Base-by-base conservation (phyloP, 2,797 vertebrate species). In the Furcifer pardalis region DNA sequence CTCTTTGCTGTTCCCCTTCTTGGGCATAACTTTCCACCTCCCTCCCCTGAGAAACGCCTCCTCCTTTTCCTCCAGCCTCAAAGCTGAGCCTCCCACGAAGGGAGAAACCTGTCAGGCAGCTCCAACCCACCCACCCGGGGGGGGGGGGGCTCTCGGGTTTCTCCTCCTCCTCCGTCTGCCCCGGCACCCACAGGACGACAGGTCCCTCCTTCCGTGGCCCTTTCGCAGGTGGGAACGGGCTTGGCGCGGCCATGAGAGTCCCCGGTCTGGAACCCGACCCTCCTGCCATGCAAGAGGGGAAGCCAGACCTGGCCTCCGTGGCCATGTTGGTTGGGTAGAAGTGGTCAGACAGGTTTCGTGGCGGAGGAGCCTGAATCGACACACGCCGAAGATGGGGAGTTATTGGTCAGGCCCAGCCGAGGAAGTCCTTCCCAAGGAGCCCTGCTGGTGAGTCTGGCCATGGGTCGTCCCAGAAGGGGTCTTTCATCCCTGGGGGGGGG, bases 321-420 rank as follows among this genome's bases (percentile, higher is more conserved):
- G 95, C 94, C 94, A 95, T 95, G 94, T 92, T 94, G 92, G 93
- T 94, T 71, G 82, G 32, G 84, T 86, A 86, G 89, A 95, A 89
- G 94, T 93, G 59, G 93, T 92, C 85, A 85, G 92, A 88, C 95
- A 17, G 93, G 94, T 94, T 92, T 66, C 5, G 93, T 90, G 81
- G 92, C 91, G 87, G 90, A 95, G 93, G 92, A 87, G 91, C 93
- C 93, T 91, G 88, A 71, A 92, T 95, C 91, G 91, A 87, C 91
- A 19, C 2, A 23, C 88, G 71, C 40, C 62, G 93, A 95, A 94
- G 93, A 96, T 96, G 96, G 96, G 96, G 92, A 95, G 94, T 94
- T 96, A 96, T 86, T 93, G 95, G 93, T 96, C 96, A 81, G 85
- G 94, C 82, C 92, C 95, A 17, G 12, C 63, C n/a, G 63, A n/a